Conservation (phyloP, 2,113 vertebrate species). For the Cyanistes caeruleus region DNA sequence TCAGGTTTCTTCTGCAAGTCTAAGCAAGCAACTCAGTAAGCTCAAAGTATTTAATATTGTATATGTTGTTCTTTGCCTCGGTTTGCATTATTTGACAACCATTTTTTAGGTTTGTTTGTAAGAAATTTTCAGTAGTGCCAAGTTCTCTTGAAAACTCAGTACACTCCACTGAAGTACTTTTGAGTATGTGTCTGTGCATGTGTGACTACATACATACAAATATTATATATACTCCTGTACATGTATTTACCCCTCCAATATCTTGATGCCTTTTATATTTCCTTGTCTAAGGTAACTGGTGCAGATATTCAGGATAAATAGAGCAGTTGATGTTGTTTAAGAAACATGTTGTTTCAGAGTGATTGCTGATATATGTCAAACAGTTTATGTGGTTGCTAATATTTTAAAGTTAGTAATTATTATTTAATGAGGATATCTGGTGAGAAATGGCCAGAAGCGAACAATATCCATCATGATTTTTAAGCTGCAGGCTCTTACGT, state of each 20-base stretch:
- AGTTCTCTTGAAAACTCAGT: slow-evolving; percentile 25
- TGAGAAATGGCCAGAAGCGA: not conserved
- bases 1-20: slow-evolving; percentile 46
- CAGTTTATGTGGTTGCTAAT: not conserved
- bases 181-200: not conserved
- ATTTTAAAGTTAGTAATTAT: not conserved
- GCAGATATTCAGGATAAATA: not conserved
- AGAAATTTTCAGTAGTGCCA: slow-evolving; percentile 13
- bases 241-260: not conserved
- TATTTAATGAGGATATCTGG: not conserved
- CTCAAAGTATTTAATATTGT: slow-evolving; percentile 32
- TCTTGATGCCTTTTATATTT: not conserved
- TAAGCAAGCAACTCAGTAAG: slow-evolving; percentile 36
- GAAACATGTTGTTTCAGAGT: not conserved
- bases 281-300: not conserved
- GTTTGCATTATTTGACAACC: slow-evolving; percentile 44
- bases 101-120: not conserved
- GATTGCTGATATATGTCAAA: not conserved
- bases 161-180: not conserved
- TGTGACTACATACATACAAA: not conserved
- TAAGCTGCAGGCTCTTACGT: not conserved
- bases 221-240: not conserved
- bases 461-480: accelerated
- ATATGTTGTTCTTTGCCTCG: not conserved
- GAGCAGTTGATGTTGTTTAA: not conserved